Evolutionary conservation across 2,888 invertebrate species (phyloP), one percentile per base, ranked within the genome.

Genomic region (Sturmia bella): DNA sequence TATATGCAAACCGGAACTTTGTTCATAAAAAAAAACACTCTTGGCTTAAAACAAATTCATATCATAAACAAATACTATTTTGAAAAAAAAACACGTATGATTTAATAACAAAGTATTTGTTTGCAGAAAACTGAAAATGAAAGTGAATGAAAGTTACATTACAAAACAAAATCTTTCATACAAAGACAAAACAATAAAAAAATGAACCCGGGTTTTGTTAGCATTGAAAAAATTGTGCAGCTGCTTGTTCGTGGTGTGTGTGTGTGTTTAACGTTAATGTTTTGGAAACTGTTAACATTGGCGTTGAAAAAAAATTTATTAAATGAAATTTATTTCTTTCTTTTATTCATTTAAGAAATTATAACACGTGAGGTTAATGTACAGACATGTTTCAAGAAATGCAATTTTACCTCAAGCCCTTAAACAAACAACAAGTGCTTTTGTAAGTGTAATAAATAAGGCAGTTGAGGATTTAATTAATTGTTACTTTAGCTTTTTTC

Each of bases 91-190:
- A 50, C 24, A 24, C 24, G 37, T 59, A 15, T 17, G 15, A 17
- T 17, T 21, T 39, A 17, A 11, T 19, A 39, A 48, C 15, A 50
- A 59, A 59, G 50, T 50, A 24, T 13, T 17, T 68, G 56, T 43
- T n/a, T 57, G 68, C 56, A 63, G 50, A 39, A 32, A 59, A 39
- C 27, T 74, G 64, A 80, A 80, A 80, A 80, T 80, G 80, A 80
- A 80, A 80, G 80, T 76, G 80, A 76, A 75, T 41, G 76, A 76
- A 76, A 76, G 76, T 72, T 32, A 76, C 54, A 76, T 76, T 80
- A 72, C 75, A 75, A 54, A 64, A 76, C 59, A 54, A 3, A 7
- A 39, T 41, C 61, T 63, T 27, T 43, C 32, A 52, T 52, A 19
- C 7, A 19, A 59, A 39, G 13, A 27, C 50, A 64, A 56, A 45